Conservation (phyloP, 1,140 invertebrate genomes). For the Polypedilum vanderplanki region DNA sequence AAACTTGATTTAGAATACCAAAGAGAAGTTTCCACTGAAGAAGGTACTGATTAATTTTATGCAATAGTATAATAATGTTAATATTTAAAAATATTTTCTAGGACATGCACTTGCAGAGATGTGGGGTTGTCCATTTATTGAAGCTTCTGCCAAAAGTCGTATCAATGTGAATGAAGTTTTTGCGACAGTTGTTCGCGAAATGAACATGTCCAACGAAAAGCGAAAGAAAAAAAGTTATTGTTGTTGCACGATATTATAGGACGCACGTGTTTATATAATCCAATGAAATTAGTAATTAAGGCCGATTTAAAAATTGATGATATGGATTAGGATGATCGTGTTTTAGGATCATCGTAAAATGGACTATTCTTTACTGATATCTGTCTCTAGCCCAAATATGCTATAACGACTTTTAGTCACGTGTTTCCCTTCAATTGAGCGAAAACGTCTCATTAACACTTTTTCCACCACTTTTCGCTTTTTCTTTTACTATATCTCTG, state of each 20-base stretch:
- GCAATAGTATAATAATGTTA: too few relatives aligned
- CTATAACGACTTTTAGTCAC: too few relatives aligned
- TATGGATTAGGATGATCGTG: neutral
- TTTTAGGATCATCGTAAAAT: neutral
- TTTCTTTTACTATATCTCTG: too few relatives aligned
- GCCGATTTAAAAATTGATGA: slow-evolving; percentile 18
- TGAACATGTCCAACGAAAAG: slow-evolving; percentile 93
- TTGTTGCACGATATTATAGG: slow-evolving; percentile 50
- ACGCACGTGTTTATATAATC: neutral
- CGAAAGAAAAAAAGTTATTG: slow-evolving; percentile 91
- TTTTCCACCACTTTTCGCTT: too few relatives aligned
- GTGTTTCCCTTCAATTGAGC: too few relatives aligned
- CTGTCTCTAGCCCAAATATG: too few relatives aligned
- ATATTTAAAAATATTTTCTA: slow-evolving; percentile 31
- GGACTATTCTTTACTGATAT: neutral
- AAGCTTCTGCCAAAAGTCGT: slow-evolving; percentile 97
- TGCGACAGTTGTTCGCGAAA: slow-evolving; percentile 98
- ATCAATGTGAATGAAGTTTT: slow-evolving; percentile 99
- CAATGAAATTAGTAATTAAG: slow-evolving; percentile 14
- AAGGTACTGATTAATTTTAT: slow-evolving; percentile 55
- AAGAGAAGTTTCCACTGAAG: slow-evolving; percentile 76
- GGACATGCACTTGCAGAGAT: slow-evolving; percentile 72
- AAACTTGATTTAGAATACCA: slow-evolving; percentile 94
- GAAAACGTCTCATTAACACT: too few relatives aligned
- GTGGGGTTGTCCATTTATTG: slow-evolving; percentile 96